Evolutionary conservation across 2,888 invertebrate genomes (phyloP), one percentile per base, ranked within the genome.

Genomic region (Crioceris asparagi): DNA sequence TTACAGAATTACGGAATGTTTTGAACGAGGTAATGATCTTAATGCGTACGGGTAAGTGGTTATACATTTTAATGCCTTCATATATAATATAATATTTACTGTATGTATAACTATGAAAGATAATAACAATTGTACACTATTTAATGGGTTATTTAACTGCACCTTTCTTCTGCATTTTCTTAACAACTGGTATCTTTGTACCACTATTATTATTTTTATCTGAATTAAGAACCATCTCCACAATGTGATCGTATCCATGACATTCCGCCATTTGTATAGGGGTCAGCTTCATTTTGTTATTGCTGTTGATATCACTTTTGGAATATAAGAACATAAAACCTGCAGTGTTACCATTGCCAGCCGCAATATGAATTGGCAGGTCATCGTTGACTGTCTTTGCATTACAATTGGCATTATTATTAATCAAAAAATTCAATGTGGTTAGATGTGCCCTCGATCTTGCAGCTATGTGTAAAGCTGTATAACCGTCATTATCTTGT

Each of bases 321-420:
- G 35, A 41, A 36, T 42, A 48, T 19, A 52, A 38, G 4, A 42
- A 29, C 26, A 41, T 40, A 6, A 44, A 45, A 4, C 40, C 49
- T 12, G 35, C 38, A 12, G 43, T 45, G 29, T 50, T 48, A 7
- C 53, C 50, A 18, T 35, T 32, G 16, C 45, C 46, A 12, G 51
- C 51, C 26, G 54, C 52, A 12, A 49, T 38, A 29, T 55, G 54
- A 4, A 55, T 26, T 2, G 54, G 48, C 2, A 48, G 30, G 38
- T 52, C 52, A 8, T 51, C 52, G 19, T 49, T 36, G 11, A 43
- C 34, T 7, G 52, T 52, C 15, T 36, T 26, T 7, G 34, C 15
- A 16, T 49, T 38, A 2, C 19, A 15, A 17, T 31, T 33, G 3
- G 52, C 51, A 15, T 44, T 43, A 27, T 46, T 38, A 27, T 43